Percentiles rank a stretch among this genome's conserved stretches.
These are phyloP conservation scores for Stigmatopora nigra DNA, from an alignment of 2,113 vertebrate genomes.

Conservation along the genomic window DNA sequence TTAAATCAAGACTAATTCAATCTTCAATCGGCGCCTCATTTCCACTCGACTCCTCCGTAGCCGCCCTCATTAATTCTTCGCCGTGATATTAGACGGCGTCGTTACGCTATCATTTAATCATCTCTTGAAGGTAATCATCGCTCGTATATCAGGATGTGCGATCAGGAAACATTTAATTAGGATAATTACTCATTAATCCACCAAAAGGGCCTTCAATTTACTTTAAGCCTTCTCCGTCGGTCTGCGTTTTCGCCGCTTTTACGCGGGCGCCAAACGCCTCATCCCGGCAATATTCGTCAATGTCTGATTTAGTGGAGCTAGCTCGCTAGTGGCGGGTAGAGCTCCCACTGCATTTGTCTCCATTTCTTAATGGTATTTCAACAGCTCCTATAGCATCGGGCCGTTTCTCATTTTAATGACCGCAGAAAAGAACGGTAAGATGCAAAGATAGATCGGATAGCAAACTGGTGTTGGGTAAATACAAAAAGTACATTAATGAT, in stretches of 20 bases:
- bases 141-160: slow-evolving; percentile 49
- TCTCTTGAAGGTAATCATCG: slow-evolving; percentile 53
- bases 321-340: slow-evolving; percentile 50
- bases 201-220: slow-evolving; percentile 12
- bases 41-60: slow-evolving; percentile 36
- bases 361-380: slow-evolving; percentile 78
- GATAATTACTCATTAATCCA: slow-evolving; percentile 62
- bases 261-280: slow-evolving; percentile 28
- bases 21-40: slow-evolving; percentile 49
- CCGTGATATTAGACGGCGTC: slow-evolving; percentile 43
- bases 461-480: slow-evolving; percentile 33
- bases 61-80: slow-evolving; percentile 54
- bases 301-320: slow-evolving; percentile 71
- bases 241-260: slow-evolving; percentile 18
- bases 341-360: slow-evolving; percentile 72
- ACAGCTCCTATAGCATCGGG: slow-evolving; percentile 65
- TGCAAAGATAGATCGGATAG: slow-evolving; percentile 16
- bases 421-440: slow-evolving; percentile 51
- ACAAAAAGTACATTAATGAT: slow-evolving; percentile 42
- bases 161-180: slow-evolving; percentile 67
- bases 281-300: slow-evolving; percentile 63
- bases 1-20: slow-evolving; percentile 50
- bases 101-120: slow-evolving; percentile 57
- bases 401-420: slow-evolving; percentile 77
- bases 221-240: slow-evolving; percentile 23